Base-by-base conservation (phyloP, 1,140 invertebrate genomes). In the Paralvinella palmiformis region DNA sequence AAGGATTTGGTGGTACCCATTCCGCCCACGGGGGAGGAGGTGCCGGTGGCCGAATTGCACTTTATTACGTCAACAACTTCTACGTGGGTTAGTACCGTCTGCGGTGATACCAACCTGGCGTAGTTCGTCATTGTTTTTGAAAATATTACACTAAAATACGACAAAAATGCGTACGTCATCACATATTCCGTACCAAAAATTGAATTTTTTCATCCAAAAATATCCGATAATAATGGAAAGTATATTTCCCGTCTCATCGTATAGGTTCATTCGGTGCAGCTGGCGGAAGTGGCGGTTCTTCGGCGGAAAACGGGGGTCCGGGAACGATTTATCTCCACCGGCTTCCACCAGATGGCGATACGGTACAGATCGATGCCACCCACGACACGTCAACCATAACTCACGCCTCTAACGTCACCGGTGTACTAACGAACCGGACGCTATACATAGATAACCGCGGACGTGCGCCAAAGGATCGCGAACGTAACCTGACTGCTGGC, bases 321-420 rank as follows among this genome's bases (percentile, higher is more conserved):
- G 73, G 73, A 15, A 73, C 73, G 0, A 61, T 72, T 17, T 75
- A 75, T 63, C 63, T 73, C 10, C 71, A 75, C 61, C 69, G 68
- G 37, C 59, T 75, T 36, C 68, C 68, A 22, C 24, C 48, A 31
- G 60, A 62, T 29, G 44, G 36, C 36, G 44, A 50, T 6, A 29
- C 31, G 3, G n/a, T 31, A 20, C 36, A 56, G 20, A 24, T 62
- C 3, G 60, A 62, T 31, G 24, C 20, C 5, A 36, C 36, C 10
- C 27, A 62, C 44, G 20, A n/a, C 1, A 29, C 36, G 31, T 22
- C 48, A 15, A 35, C 29, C 7, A 33, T 55, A 20, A 20, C 44
- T 10, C 48, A 55, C 15, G 44, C 55, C 45, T 27, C 17, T 17
- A 53, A 62, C 29, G 44, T 55, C 22, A 55, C 60, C 24, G n/a